phyloP scores from a whole-genome alignment of 1,140 invertebrate species.

The Diabrotica undecimpunctata region DNA sequence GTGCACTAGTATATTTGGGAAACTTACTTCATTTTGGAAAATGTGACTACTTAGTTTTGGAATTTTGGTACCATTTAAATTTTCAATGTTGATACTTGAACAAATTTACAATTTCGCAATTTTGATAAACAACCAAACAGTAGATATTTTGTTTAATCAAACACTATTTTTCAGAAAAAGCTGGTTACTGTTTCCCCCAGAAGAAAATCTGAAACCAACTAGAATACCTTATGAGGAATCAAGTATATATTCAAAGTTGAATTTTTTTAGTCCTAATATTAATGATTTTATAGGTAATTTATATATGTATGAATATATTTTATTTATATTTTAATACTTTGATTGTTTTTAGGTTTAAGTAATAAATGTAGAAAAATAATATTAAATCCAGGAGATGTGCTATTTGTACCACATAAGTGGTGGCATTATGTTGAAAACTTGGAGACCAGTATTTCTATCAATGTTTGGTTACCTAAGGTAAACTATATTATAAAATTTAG shows the following conservation, averaged over 20 bases:
- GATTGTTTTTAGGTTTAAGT: constrained; percentile 4
- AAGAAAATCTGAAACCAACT: constrained; percentile 70
- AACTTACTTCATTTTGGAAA: no score
- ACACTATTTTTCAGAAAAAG: constrained; percentile 66
- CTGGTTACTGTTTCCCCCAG: constrained; percentile 91
- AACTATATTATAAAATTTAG: constrained; percentile 28
- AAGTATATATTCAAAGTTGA: constrained; percentile 85
- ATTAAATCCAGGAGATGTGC: constrained; percentile 78
- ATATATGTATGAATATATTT: not conserved
- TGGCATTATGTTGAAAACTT: constrained; percentile 94
- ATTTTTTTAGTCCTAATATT: constrained; percentile 63
- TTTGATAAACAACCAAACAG: not conserved
- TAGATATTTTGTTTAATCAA: not conserved
- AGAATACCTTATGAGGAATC: constrained; percentile 96
- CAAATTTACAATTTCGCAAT: not conserved
- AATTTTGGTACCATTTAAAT: not conserved
- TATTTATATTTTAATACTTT: not conserved
- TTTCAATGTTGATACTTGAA: not conserved
- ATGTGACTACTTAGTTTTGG: no score
- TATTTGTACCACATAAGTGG: constrained; percentile 87
- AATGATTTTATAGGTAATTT: constrained; percentile 34
- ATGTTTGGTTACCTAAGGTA: constrained; percentile 81
- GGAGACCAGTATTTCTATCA: constrained; percentile 72
- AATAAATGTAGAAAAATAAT: constrained; percentile 56
- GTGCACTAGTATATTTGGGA: no score